These are phyloP conservation scores for Paelopatides confundens DNA, from an alignment of 53 echinoderm and acorn worm species.

Conservation along the genomic window DNA sequence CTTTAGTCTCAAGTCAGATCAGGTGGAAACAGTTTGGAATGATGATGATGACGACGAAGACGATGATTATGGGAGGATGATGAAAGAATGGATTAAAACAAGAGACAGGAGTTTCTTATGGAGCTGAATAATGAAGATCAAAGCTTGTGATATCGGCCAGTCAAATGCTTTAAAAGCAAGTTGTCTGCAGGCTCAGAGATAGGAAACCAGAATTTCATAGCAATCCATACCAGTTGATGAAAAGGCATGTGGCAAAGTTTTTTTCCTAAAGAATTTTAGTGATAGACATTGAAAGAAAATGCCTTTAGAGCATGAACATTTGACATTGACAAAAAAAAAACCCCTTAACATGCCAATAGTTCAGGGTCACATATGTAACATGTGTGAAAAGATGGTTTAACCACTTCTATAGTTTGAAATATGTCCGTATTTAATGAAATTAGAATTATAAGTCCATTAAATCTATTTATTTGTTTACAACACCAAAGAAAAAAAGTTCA, in stretches of 20 bases:
- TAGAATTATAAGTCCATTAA: no score
- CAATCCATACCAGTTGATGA: not conserved
- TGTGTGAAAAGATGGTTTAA: no score
- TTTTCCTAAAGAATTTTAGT: not conserved
- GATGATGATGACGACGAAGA: slow-evolving; percentile 3
- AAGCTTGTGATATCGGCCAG: not conserved
- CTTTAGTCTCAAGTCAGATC: slow-evolving; percentile 45
- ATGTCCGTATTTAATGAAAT: no score
- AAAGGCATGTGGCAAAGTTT: not conserved
- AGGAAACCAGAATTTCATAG: not conserved
- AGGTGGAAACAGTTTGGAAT: slow-evolving; percentile 39
- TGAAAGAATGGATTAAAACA: slow-evolving; percentile 39
- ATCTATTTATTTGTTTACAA: no score
- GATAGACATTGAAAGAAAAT: no score
- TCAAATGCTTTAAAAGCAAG: not conserved
- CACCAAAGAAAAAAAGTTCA: no score
- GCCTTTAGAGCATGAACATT: no score
- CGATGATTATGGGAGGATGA: slow-evolving; percentile 23
- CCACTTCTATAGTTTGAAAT: no score
- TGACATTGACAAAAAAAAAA: no score
- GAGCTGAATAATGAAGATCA: slow-evolving; percentile 31
- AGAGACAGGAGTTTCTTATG: slow-evolving; percentile 8
- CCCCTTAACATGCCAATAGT: no score
- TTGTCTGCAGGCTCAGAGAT: not conserved
- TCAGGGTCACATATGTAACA: no score